phyloP scores from a whole-genome alignment of 1,140 invertebrate genomes.

The Drosophila quadrilineata region DNA sequence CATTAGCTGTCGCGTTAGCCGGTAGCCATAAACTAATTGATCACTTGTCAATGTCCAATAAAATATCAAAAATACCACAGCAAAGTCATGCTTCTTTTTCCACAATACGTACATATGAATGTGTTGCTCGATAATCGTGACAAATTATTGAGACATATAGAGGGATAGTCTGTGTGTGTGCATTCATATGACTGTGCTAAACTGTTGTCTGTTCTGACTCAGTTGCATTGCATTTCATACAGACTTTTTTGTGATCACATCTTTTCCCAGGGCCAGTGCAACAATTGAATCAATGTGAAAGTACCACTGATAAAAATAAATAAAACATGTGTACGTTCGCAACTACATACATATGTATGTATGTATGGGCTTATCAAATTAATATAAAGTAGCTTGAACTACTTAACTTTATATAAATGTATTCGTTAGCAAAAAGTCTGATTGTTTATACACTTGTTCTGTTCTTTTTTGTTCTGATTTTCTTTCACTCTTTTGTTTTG shows the following conservation, averaged over 20 bases:
- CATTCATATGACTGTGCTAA: too few species aligned
- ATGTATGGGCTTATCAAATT: neutral
- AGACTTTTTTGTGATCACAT: neutral
- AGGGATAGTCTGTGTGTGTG: too few species aligned
- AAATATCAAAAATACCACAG: neutral
- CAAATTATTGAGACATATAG: conserved; percentile 8
- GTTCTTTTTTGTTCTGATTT: neutral
- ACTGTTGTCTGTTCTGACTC: neutral
- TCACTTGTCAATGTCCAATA: conserved; percentile 13
- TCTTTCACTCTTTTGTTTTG: neutral
- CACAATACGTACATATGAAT: neutral
- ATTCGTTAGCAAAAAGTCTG: too few species aligned
- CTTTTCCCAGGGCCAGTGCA: neutral
- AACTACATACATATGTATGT: too few species aligned
- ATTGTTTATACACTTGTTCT: too few species aligned
- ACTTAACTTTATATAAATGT: too few species aligned
- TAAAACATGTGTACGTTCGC: too few species aligned
- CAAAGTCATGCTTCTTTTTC: neutral
- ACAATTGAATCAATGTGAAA: neutral
- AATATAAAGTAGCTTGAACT: too few species aligned
- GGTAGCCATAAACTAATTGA: too few species aligned
- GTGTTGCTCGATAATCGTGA: neutral
- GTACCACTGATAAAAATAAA: conserved; percentile 1
- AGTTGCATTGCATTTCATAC: neutral
- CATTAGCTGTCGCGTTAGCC: neutral